phyloP scores from a whole-genome alignment of 2,113 vertebrate species.

The Rhinolophus ferrumequinum region DNA sequence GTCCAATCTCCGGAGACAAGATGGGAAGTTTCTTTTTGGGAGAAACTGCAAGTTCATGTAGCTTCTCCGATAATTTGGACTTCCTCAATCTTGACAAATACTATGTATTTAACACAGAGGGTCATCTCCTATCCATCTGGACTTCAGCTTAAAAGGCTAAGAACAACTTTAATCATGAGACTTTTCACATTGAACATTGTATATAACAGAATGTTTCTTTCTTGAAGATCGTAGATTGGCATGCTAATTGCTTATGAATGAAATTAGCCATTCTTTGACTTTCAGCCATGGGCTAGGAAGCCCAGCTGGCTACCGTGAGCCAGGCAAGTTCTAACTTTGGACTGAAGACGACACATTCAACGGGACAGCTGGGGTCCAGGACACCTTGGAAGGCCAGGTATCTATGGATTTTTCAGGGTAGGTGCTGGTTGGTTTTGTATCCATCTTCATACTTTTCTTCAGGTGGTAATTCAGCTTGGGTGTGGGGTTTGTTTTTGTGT shows the following conservation, averaged over 20 bases:
- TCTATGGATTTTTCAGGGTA: neutral
- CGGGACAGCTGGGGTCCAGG: neutral
- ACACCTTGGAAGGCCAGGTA: neutral
- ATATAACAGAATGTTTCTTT: conserved; percentile 20
- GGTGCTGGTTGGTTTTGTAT: neutral
- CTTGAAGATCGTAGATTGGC: neutral
- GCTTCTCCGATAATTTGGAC: conserved; percentile 89
- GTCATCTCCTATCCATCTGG: conserved; percentile 91
- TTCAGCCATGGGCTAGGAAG: neutral
- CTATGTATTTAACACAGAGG: conserved; percentile 92
- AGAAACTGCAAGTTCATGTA: conserved; percentile 91
- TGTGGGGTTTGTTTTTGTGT: conserved; percentile 25
- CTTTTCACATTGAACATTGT: neutral
- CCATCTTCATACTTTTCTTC: neutral
- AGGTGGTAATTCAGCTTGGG: neutral
- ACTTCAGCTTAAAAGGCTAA: conserved; percentile 76
- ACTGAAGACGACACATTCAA: neutral
- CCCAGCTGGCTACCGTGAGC: neutral
- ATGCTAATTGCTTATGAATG: conserved; percentile 31
- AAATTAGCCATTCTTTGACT: conserved; percentile 7
- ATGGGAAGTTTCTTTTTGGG: conserved; percentile 95
- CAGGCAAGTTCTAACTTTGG: neutral
- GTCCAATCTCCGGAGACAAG: conserved; percentile 90
- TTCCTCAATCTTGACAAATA: conserved; percentile 90
- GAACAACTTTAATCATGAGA: neutral